Conservation (phyloP, 2,113 vertebrate genomes). For the Stercorarius parasiticus region DNA sequence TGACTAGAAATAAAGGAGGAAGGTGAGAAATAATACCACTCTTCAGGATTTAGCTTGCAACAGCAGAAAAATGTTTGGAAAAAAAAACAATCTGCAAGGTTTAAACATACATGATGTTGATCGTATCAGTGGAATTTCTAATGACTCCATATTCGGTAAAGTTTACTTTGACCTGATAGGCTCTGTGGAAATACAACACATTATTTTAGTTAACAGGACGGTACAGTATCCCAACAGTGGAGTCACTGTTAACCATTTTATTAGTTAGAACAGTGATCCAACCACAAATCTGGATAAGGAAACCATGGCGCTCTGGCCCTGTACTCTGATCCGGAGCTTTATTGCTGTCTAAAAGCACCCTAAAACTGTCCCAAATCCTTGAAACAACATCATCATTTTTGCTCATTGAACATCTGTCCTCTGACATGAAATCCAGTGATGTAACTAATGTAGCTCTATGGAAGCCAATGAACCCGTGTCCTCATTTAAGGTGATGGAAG, state of each 20-base stretch:
- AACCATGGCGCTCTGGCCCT: background rate
- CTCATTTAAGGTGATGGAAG: background rate
- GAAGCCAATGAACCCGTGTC: background rate
- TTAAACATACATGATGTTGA: background rate
- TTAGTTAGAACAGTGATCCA: background rate
- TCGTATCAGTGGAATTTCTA: background rate
- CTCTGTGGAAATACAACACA: background rate
- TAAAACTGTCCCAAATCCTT: background rate
- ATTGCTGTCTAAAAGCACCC: background rate
- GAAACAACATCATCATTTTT: background rate
- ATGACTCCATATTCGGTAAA: background rate
- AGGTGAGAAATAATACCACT: background rate
- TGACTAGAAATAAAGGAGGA: background rate
- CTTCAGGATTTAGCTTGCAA: background rate
- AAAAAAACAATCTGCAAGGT: background rate
- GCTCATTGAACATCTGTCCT: background rate
- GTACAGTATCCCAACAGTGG: background rate
- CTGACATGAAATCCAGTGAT: background rate
- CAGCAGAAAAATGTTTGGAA: background rate
- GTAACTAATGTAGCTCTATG: fast-evolving
- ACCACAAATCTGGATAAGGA: background rate
- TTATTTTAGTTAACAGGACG: background rate
- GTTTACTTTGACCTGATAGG: background rate
- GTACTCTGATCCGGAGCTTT: background rate
- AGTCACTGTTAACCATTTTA: background rate